These are phyloP conservation scores for Rutilus rutilus DNA, from an alignment of 2,113 vertebrate species.

Conservation along the genomic window DNA sequence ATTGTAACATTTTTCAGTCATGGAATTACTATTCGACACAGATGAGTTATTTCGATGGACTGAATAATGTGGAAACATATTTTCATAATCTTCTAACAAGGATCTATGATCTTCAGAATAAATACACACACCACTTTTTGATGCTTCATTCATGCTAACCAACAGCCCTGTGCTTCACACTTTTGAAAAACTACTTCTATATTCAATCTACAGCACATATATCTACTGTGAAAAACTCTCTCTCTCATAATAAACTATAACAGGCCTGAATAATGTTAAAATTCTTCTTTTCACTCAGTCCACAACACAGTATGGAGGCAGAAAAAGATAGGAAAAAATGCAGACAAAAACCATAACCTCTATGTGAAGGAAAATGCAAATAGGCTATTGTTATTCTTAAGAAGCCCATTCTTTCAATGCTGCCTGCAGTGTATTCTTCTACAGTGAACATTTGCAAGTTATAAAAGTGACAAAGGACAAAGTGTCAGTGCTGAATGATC, in stretches of 20 bases:
- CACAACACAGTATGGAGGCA: neutral
- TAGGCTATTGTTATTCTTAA: constrained; percentile 48
- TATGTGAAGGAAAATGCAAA: constrained; percentile 46
- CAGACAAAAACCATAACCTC: neutral
- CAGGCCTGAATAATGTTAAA: neutral
- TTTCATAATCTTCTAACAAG: neutral
- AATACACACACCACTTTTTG: neutral
- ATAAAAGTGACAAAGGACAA: constrained; percentile 4
- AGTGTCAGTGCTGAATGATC: constrained; percentile 23
- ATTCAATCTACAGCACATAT: neutral
- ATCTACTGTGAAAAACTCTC: neutral
- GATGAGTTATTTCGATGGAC: neutral
- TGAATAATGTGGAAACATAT: neutral
- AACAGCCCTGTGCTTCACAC: neutral
- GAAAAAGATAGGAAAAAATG: constrained; percentile 9
- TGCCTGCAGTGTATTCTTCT: constrained; percentile 11
- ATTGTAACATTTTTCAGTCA: neutral
- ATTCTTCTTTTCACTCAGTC: constrained; percentile 17
- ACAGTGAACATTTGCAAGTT: constrained; percentile 38
- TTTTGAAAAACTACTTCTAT: constrained; percentile 6
- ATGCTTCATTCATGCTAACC: neutral
- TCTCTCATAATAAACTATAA: neutral
- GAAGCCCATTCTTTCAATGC: neutral
- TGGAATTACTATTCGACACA: neutral
- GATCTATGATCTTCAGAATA: neutral